These are phyloP conservation scores for Agrenia bidenticulata DNA, from an alignment of 2,888 invertebrate genomes.

Conservation along the genomic window DNA sequence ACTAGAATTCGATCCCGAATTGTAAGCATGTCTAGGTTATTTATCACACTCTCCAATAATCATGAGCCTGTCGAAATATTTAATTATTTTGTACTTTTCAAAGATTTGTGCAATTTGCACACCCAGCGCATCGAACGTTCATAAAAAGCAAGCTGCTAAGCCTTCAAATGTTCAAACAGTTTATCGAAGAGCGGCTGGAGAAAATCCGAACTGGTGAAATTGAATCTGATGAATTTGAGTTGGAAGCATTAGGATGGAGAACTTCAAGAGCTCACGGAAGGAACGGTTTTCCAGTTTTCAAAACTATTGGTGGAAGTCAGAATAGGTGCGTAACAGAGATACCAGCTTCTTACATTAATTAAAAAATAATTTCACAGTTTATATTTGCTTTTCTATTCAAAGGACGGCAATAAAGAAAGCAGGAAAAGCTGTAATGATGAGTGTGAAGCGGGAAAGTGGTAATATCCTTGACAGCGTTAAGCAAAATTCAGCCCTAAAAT, in stretches of 20 bases:
- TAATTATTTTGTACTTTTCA: constrained; percentile 81
- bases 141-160: constrained; percentile 79
- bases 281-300: constrained; percentile 46
- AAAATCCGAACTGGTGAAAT: constrained; percentile 90
- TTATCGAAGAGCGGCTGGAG: constrained; percentile 90
- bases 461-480: constrained; percentile 51
- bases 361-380: neutral
- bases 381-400: constrained; percentile 18
- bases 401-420: constrained; percentile 52
- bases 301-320: constrained; percentile 47
- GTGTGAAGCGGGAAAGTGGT: constrained; percentile 50
- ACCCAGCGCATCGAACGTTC: constrained; percentile 81
- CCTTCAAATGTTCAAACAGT: constrained; percentile 91
- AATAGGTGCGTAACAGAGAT: constrained; percentile 38
- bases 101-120: constrained; percentile 83
- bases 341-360: neutral
- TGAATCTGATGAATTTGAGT: constrained; percentile 92
- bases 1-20: constrained; percentile 42
- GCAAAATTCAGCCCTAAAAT: constrained; percentile 51
- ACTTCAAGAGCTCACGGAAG: constrained; percentile 46
- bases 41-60: too few relatives aligned
- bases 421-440: constrained; percentile 53
- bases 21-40: constrained; percentile 36
- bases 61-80: constrained; percentile 59
- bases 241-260: constrained; percentile 67